Evolutionary conservation across 2,797 vertebrate species (phyloP), one percentile per base, ranked within the genome.

Genomic region (Numenius phaeopus): DNA sequence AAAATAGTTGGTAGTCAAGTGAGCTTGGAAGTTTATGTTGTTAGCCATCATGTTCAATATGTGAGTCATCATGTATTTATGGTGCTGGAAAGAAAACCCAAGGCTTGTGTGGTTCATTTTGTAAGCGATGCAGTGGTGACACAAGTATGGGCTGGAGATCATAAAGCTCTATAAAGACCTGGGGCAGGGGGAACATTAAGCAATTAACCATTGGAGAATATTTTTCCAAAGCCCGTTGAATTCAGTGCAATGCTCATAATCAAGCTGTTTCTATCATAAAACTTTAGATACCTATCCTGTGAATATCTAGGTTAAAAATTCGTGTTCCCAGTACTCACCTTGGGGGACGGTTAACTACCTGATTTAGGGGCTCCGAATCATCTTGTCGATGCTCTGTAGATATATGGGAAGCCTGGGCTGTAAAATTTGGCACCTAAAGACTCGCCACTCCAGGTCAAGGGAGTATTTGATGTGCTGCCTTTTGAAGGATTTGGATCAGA

Each of bases 401-500:
- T 9, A 4, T 14, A 46, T 9, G 26, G 64, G 59, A 83, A 75
- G 21, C 42, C n/a, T 70, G 47, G 37, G 27, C n/a, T 90, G 47
- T 19, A 49, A 40, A 34, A 47, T 77, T 20, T 70, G 65, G 19
- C 42, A 70, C 34, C 27, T 23, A 26, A 16, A 72, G n/a, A 27
- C 42, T 84, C 44, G 1, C 6, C 5, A 2, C 9, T 34, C 19
- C 0, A 2, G 9, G 3, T 66, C 54, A 50, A 50, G 39, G 71
- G 14, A 55, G 42, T 11, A 11, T 29, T 40, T 0, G 0, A 23
- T 0, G 0, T 7, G 15, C n/a, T 78, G 23, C 19, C 39, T 71
- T 71, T 27, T 58, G 17, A 54, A 72, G 14, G 46, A 61, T 26
- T 69, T 71, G 18, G 32, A 23, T 34, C 52, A 44, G 30, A 26